These are phyloP conservation scores for Cheilosia impressa DNA, from an alignment of 2,888 invertebrate genomes.

Conservation along the genomic window DNA sequence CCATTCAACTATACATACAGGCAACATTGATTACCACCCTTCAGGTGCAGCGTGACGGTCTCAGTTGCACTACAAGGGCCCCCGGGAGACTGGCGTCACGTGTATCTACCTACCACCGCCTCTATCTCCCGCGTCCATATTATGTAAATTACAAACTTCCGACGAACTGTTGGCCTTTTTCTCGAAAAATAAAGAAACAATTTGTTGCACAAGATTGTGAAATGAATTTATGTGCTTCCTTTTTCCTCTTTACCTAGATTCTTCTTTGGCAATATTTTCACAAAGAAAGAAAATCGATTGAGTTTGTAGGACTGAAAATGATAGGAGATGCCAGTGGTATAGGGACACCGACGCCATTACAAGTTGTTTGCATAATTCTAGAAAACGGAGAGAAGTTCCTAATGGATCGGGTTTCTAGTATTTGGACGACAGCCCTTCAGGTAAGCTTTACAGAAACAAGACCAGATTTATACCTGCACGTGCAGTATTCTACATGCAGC, in stretches of 20 bases:
- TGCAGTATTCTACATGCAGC: too few species aligned
- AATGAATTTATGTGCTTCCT: not conserved
- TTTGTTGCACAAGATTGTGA: not conserved
- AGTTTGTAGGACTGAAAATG: slow-evolving; percentile 9
- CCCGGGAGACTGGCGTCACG: not conserved
- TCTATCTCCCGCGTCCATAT: not conserved
- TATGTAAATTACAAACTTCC: slow-evolving; percentile 1
- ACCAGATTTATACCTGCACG: too few species aligned
- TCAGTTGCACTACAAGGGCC: too few species aligned
- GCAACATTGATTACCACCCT: too few species aligned
- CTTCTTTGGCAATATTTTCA: not conserved
- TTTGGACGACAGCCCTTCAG: too few species aligned
- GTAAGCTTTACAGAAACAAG: too few species aligned
- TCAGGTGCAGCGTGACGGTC: too few species aligned
- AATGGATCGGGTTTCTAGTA: too few species aligned
- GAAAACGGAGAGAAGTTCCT: not conserved
- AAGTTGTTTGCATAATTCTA: slow-evolving; percentile 7
- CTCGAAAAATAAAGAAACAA: not conserved
- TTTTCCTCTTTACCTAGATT: not conserved
- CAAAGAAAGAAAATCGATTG: slow-evolving; percentile 5
- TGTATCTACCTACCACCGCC: not conserved
- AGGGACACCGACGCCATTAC: slow-evolving; percentile 15
- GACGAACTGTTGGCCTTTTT: not conserved
- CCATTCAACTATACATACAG: too few species aligned
- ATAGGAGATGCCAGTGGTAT: not conserved